Evolutionary conservation across 2,888 invertebrate species (phyloP).

Genomic region (Cephonodes hylas): DNA sequence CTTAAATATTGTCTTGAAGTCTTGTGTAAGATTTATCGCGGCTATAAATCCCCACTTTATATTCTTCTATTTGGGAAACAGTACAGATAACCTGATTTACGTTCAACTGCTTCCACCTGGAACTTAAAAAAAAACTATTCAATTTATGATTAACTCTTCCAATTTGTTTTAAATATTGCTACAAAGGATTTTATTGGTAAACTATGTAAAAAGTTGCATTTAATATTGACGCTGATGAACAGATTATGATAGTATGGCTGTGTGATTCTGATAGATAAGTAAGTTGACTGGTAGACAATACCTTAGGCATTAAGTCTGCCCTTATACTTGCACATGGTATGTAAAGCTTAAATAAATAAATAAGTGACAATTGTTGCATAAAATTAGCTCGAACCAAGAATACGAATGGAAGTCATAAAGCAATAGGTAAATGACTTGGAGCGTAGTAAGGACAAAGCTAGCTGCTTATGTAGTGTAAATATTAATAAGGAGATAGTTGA

Average conservation of each 20-base stretch:
- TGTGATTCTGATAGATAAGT: too few species aligned
- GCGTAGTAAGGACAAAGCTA: background rate
- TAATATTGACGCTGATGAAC: too few species aligned
- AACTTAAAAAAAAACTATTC: background rate
- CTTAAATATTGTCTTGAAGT: background rate
- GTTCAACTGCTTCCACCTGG: background rate
- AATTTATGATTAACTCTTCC: background rate
- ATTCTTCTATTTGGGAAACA: background rate
- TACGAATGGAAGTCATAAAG: background rate
- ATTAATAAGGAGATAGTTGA: constrained; percentile 26
- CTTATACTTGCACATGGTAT: too few species aligned
- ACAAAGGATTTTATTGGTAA: too few species aligned
- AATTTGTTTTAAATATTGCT: background rate
- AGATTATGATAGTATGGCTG: too few species aligned
- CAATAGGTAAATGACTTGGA: background rate
- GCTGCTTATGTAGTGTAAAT: constrained; percentile 26
- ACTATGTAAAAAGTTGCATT: too few species aligned
- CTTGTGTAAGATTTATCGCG: background rate
- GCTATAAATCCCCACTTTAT: background rate
- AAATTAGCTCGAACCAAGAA: background rate
- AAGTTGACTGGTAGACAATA: too few species aligned
- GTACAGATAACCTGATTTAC: background rate
- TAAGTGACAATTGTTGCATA: too few species aligned
- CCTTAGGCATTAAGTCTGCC: too few species aligned
- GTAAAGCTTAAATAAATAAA: too few species aligned